phyloP scores from a whole-genome alignment of 2,888 invertebrate species.

The Nomada goodeniana region DNA sequence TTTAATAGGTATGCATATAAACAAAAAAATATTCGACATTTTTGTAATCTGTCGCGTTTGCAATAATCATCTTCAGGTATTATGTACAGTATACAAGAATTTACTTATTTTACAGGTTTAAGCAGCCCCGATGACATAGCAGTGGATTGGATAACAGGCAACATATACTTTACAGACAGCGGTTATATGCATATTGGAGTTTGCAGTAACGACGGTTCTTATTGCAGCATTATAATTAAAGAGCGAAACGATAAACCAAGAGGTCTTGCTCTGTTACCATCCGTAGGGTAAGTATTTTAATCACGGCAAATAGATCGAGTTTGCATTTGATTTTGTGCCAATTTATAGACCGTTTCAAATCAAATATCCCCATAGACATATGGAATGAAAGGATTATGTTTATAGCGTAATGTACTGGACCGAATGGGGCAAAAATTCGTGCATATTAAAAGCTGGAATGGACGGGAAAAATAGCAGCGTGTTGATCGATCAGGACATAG shows the following conservation, averaged over 20 bases:
- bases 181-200: constrained; percentile 90
- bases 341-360: neutral
- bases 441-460: constrained; percentile 93
- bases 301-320: too few relatives aligned
- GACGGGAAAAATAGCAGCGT: constrained; percentile 89
- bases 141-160: constrained; percentile 91
- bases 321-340: neutral
- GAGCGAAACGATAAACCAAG: constrained; percentile 88
- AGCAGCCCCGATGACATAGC: constrained; percentile 91
- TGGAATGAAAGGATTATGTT: constrained; percentile 31
- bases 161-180: constrained; percentile 93
- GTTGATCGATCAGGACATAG: constrained; percentile 88
- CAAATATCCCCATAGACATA: neutral
- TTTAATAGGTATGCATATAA: too few relatives aligned
- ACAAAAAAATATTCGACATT: too few relatives aligned
- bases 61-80: constrained; percentile 12
- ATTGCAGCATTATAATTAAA: constrained; percentile 88
- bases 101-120: constrained; percentile 85
- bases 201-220: constrained; percentile 88
- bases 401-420: constrained; percentile 95
- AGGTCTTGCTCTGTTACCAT: constrained; percentile 89
- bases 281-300: constrained; percentile 86
- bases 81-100: constrained; percentile 8
- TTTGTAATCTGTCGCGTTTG: too few relatives aligned
- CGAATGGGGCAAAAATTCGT: constrained; percentile 91